A percentile compares a stretch with the other conserved stretches of the same genome.
These are phyloP conservation scores for Pogonophryne albipinna DNA, from an alignment of 2,797 vertebrate genomes.

Conservation along the genomic window DNA sequence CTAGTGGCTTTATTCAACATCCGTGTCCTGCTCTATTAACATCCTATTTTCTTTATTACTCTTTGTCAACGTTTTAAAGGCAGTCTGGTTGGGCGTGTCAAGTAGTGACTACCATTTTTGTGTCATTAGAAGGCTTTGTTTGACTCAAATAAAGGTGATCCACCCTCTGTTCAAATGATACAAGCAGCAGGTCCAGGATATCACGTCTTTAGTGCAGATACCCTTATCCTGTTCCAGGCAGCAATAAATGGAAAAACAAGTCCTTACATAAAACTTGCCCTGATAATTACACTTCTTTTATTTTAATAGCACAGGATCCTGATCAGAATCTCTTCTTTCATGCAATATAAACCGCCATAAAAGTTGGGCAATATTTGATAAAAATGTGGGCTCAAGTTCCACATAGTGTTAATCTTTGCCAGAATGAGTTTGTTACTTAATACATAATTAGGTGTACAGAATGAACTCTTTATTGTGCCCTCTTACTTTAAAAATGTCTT, in stretches of 20 bases:
- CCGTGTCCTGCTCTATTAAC: conserved; percentile 79
- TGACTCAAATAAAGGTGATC: conserved; percentile 79
- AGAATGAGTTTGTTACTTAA: conserved; percentile 32
- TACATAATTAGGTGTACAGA: conserved; percentile 14
- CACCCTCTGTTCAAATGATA: conserved; percentile 81
- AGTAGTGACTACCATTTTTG: conserved; percentile 68
- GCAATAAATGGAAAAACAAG: conserved; percentile 80
- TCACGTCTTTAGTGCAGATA: conserved; percentile 68
- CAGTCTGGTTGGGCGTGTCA: conserved; percentile 73
- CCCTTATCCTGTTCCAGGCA: conserved; percentile 80
- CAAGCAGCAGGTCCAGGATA: conserved; percentile 77
- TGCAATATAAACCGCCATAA: conserved; percentile 65
- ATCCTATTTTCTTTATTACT: conserved; percentile 81
- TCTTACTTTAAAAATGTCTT: conserved; percentile 7
- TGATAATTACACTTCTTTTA: conserved; percentile 70
- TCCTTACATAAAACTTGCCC: conserved; percentile 53
- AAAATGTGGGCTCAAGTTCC: conserved; percentile 56
- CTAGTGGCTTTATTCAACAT: conserved; percentile 77
- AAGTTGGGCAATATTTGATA: conserved; percentile 72
- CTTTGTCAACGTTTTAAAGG: conserved; percentile 75
- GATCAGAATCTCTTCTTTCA: conserved; percentile 48
- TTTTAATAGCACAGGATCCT: conserved; percentile 60
- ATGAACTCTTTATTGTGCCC: conserved; percentile 5
- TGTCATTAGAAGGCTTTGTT: conserved; percentile 81
- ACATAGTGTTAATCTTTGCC: conserved; percentile 30